Percentiles rank a stretch among this genome's conserved stretches.
Evolutionary conservation across 2,797 vertebrate species (phyloP).

Genomic region (Pelodytes ibericus): DNA sequence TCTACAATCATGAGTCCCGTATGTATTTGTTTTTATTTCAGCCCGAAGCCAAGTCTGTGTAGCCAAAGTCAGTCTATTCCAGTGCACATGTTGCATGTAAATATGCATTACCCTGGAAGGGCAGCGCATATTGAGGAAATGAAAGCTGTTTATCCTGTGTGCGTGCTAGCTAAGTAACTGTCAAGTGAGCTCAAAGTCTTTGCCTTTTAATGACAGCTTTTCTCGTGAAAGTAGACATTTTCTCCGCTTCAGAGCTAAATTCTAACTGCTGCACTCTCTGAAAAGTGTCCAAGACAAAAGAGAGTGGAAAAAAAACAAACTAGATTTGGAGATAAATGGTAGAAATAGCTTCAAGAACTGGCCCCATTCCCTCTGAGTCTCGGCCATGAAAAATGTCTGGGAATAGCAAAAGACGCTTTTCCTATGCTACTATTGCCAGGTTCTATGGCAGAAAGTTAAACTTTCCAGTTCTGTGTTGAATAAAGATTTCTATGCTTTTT

Average conservation of each 20-base stretch:
- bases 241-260: slow-evolving; percentile 35
- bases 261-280: slow-evolving; percentile 47
- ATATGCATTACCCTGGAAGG: slow-evolving; percentile 34
- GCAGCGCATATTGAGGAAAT: slow-evolving; percentile 48
- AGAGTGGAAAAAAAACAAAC: slow-evolving; percentile 51
- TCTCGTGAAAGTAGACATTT: slow-evolving; percentile 45
- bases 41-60: slow-evolving; percentile 4
- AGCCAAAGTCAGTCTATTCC: slow-evolving; percentile 21
- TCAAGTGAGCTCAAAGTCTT: slow-evolving; percentile 44
- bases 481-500: slow-evolving; percentile 45
- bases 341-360: slow-evolving; percentile 61
- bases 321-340: slow-evolving; percentile 56
- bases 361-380: slow-evolving; percentile 58
- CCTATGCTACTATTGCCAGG: slow-evolving; percentile 53
- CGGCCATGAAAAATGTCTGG: slow-evolving; percentile 66
- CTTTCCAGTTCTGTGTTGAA: slow-evolving; percentile 60
- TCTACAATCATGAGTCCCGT: slow-evolving; percentile 16
- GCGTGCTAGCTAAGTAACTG: slow-evolving; percentile 48
- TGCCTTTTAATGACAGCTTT: slow-evolving; percentile 48
- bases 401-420: slow-evolving; percentile 63
- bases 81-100: slow-evolving; percentile 24
- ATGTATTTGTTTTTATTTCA: slow-evolving; percentile 47
- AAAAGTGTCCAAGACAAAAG: slow-evolving; percentile 52
- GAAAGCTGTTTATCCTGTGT: slow-evolving; percentile 46
- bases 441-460: slow-evolving; percentile 62